Conservation (phyloP, 53 echinoderm and acorn worm species). For the Zoroaster sp. region DNA sequence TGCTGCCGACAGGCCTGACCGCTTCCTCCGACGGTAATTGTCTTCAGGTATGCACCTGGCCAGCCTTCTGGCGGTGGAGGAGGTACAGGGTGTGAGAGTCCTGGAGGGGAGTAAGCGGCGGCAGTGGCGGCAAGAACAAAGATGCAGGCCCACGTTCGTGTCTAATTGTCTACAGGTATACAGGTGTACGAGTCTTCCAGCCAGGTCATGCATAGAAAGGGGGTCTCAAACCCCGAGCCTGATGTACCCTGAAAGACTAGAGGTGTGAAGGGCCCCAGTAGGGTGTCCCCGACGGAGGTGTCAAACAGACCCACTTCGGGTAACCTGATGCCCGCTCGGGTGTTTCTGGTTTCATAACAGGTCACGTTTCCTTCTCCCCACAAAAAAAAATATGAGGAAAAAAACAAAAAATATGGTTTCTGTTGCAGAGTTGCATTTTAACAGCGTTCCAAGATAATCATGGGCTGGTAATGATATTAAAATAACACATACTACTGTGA, state of each 20-base stretch:
- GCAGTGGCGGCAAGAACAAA: background rate
- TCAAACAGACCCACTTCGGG: constrained; percentile 3
- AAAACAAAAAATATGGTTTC: constrained; percentile 40
- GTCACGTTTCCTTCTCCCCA: background rate
- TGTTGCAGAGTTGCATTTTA: constrained; percentile 11
- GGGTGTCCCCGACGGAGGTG: background rate
- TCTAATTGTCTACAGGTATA: constrained; percentile 31
- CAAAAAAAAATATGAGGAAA: background rate
- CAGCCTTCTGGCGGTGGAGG: background rate
- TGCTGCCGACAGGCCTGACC: background rate
- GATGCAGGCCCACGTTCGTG: background rate
- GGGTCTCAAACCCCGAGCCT: background rate
- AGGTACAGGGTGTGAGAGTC: constrained; percentile 18
- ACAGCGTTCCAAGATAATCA: background rate
- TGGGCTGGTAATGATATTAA: background rate
- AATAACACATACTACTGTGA: constrained; percentile 6
- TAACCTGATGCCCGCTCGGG: background rate
- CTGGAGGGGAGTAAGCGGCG: background rate
- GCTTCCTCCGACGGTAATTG: constrained; percentile 8
- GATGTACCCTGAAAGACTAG: background rate
- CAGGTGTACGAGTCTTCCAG: constrained; percentile 39
- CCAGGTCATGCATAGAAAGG: constrained; percentile 6
- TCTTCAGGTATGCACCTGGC: constrained; percentile 41
- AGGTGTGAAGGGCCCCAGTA: background rate
- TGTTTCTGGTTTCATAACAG: background rate